Percentiles rank a stretch among this genome's conserved stretches.
These are phyloP conservation scores for Drosophila insularis DNA, from an alignment of 1,140 invertebrate species.

Conservation along the genomic window DNA sequence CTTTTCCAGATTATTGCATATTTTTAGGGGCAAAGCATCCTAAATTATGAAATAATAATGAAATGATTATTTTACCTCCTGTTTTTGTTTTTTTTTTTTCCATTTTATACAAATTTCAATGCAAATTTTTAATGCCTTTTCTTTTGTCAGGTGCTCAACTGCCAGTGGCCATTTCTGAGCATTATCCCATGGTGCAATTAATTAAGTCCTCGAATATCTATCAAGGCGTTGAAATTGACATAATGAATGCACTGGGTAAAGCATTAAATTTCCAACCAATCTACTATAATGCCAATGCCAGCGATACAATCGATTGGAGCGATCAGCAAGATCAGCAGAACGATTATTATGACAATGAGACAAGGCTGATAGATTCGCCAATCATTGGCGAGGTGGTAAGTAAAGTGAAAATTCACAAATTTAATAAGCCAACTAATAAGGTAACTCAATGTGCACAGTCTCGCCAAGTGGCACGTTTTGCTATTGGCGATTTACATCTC, in stretches of 20 bases:
- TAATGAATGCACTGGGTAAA: slow-evolving; percentile 86
- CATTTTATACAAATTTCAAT: too few relatives aligned
- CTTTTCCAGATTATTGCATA: too few relatives aligned
- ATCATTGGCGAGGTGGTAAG: slow-evolving; percentile 88
- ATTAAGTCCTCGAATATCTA: slow-evolving; percentile 82
- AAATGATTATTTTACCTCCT: slow-evolving; percentile 59
- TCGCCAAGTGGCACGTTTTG: slow-evolving; percentile 87
- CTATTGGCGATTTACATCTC: slow-evolving; percentile 90
- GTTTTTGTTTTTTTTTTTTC: too few relatives aligned
- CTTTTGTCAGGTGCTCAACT: slow-evolving; percentile 82
- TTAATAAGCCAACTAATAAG: too few relatives aligned
- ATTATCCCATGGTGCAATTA: slow-evolving; percentile 86
- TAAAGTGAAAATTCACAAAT: neutral
- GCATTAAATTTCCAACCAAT: slow-evolving; percentile 86
- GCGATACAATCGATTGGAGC: slow-evolving; percentile 85
- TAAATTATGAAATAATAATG: too few relatives aligned
- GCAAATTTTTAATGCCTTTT: slow-evolving; percentile 83
- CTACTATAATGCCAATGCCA: slow-evolving; percentile 86
- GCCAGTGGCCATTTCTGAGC: slow-evolving; percentile 87
- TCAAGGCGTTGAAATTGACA: slow-evolving; percentile 86
- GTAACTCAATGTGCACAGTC: slow-evolving; percentile 32
- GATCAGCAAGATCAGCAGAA: slow-evolving; percentile 86
- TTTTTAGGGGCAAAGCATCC: too few relatives aligned
- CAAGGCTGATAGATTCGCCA: slow-evolving; percentile 81
- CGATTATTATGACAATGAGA: slow-evolving; percentile 35